Base-by-base conservation (phyloP, 2,113 vertebrate species). In the Amblyopsis rosae region DNA sequence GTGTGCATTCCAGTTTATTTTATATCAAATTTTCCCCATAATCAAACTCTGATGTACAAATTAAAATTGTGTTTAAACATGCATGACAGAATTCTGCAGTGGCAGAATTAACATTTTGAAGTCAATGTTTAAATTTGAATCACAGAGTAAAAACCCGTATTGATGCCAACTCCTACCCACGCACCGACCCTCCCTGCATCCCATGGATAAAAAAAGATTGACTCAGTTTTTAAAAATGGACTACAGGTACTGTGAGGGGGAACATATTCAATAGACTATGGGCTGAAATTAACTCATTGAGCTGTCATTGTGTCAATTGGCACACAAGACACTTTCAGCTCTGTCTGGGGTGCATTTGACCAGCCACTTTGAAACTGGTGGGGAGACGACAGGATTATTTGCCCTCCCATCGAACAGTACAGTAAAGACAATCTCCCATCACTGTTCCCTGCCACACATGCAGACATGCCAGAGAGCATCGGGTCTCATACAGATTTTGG, bases 1-100 rank as follows among this genome's bases (percentile, higher is more conserved):
- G 88, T 94, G 88, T 91, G 92, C 93, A 93, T 93, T 94, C 92
- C 93, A 93, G 91, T 94, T 93, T 90, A 92, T 93, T 93, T 93
- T 92, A 90, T 93, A 93, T 89, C 90, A 94, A 94, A 93, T 89
- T 83, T 90, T 89, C 90, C 90, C 90, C 88, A 87, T 92, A 90
- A 90, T 93, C 92, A 94, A 93, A 93, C 91, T 92, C 86, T 89
- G 90, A 91, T 90, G 90, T 94, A 94, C 92, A 94, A 93, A 93
- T 94, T 91, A 94, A 93, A 93, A 93, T 82, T 62, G 85, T 77
- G 82, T 89, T 87, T 88, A 82, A 90, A 91, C 92, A 94, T 94
- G 93, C 92, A 87, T 85, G 88, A 83, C 88, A 90, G 81, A 90
- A 86, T 87, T 82, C 86, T 85, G 84, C 75, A 73, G 83, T 62